phyloP scores from a whole-genome alignment of 1,140 invertebrate genomes.

The Aphidius gifuensis region DNA sequence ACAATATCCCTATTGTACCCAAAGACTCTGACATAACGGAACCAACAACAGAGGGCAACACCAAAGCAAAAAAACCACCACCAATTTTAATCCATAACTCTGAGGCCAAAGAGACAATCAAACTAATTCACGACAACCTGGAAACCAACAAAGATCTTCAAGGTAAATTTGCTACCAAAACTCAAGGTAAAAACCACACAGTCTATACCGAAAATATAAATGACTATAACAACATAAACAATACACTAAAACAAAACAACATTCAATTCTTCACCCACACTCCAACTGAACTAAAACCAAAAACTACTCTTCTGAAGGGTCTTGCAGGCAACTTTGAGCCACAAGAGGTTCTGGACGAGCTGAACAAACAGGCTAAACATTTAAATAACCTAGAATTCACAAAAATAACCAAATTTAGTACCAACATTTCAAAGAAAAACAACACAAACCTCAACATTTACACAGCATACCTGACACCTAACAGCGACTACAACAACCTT shows the following conservation, averaged over 20 bases:
- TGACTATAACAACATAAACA: slow-evolving; percentile 7
- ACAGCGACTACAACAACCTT: slow-evolving; percentile 1
- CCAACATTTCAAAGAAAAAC: neutral
- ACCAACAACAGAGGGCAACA: neutral
- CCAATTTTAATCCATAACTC: slow-evolving; percentile 5
- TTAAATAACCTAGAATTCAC: slow-evolving; percentile 10
- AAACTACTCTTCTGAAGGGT: slow-evolving; percentile 15
- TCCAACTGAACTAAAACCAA: slow-evolving; percentile 7
- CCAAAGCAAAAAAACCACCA: slow-evolving; percentile 5
- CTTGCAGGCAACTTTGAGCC: neutral
- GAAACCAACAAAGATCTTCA: neutral
- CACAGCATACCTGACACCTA: slow-evolving; percentile 1
- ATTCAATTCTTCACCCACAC: slow-evolving; percentile 19
- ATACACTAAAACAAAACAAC: neutral
- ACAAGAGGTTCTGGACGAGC: slow-evolving; percentile 7
- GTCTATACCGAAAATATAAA: neutral
- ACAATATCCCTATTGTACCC: too few species aligned
- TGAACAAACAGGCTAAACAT: neutral
- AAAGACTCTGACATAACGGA: too few species aligned
- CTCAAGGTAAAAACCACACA: slow-evolving; percentile 6
- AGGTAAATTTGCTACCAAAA: slow-evolving; percentile 5
- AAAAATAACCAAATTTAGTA: slow-evolving; percentile 4
- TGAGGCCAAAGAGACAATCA: slow-evolving; percentile 4
- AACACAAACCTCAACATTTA: slow-evolving; percentile 12
- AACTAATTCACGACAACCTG: neutral